A percentile compares a stretch with the other conserved stretches of the same genome.
Evolutionary conservation across 2,888 invertebrate species (phyloP).

Genomic region (Trissolcus japonicus): DNA sequence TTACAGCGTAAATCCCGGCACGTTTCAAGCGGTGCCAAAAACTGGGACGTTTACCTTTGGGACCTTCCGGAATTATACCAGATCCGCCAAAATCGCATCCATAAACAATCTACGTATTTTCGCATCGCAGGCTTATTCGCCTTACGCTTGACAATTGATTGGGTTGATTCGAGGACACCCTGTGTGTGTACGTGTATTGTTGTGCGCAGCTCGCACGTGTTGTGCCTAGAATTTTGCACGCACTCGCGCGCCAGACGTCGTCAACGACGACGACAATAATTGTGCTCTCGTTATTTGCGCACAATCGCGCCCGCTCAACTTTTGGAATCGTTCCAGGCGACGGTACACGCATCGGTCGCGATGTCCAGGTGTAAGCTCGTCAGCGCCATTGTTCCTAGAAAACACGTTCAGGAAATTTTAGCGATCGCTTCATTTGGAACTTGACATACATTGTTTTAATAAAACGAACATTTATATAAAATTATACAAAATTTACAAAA

Average conservation of each 20-base stretch:
- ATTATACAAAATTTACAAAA: too few relatives aligned
- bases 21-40: conserved; percentile 23
- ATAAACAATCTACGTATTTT: conserved; percentile 12
- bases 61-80: not conserved
- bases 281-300: conserved; percentile 54
- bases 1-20: conserved; percentile 14
- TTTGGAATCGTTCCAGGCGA: conserved; percentile 50
- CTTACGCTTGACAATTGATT: conserved; percentile 38
- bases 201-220: conserved; percentile 53
- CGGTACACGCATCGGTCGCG: conserved; percentile 27
- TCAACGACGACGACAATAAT: conserved; percentile 41
- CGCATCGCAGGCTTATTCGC: conserved; percentile 10
- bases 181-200: conserved; percentile 19
- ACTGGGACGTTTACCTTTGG: conserved; percentile 37
- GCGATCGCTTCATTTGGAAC: too few relatives aligned
- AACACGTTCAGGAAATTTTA: too few relatives aligned
- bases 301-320: conserved; percentile 50
- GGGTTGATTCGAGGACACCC: conserved; percentile 42
- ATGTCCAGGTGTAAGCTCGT: conserved; percentile 40
- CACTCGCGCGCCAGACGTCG: conserved; percentile 49
- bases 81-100: too few relatives aligned
- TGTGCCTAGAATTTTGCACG: conserved; percentile 46
- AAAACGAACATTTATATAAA: too few relatives aligned
- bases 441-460: too few relatives aligned
- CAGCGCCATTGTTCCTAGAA: conserved; percentile 2